phyloP scores from a whole-genome alignment of 1,140 invertebrate genomes.

The Leptopilina clavipes region DNA sequence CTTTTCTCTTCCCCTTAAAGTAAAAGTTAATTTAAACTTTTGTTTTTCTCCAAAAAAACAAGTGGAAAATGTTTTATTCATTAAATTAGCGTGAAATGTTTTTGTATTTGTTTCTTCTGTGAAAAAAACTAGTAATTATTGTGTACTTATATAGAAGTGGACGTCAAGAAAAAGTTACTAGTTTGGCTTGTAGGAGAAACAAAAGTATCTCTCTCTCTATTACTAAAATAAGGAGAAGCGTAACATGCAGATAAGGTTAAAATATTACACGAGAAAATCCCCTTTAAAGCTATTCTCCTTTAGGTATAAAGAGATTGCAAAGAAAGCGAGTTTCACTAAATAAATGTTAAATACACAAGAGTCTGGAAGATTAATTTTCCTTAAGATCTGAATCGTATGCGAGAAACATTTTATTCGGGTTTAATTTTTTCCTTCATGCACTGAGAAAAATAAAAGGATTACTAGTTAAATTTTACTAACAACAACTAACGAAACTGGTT shows the following conservation, averaged over 20 bases:
- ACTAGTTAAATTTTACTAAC: no score
- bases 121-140: no score
- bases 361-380: not conserved
- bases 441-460: no score
- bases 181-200: not conserved
- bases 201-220: not conserved
- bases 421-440: not conserved
- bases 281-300: not conserved
- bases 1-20: no score
- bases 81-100: not conserved
- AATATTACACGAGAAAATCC: not conserved
- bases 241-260: constrained; percentile 6
- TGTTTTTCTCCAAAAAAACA: no score
- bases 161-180: not conserved
- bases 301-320: not conserved
- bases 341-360: not conserved
- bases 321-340: constrained; percentile 11
- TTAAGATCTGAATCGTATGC: not conserved
- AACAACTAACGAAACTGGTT: no score
- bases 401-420: not conserved
- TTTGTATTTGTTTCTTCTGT: not conserved
- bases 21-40: no score
- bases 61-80: not conserved
- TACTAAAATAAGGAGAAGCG: not conserved
- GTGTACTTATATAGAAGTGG: not conserved